Percentiles rank a stretch among this genome's conserved stretches.
Evolutionary conservation across 1,140 invertebrate species (phyloP).

Genomic region (Sarcophaga peregrina): DNA sequence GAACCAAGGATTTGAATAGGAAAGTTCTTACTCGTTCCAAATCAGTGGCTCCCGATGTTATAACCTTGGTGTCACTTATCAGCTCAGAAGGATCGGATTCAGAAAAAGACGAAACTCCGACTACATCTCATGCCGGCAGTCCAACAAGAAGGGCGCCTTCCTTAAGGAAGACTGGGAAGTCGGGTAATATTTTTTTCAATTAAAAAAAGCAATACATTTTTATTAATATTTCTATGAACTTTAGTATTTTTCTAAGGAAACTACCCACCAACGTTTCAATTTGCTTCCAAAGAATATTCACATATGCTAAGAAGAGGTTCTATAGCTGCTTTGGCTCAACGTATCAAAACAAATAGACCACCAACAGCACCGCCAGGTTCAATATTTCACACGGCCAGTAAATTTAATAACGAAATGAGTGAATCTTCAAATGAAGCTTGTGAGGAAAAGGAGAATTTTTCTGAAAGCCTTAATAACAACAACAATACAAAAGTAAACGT

Average conservation of each 20-base stretch:
- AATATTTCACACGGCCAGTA: constrained; percentile 56
- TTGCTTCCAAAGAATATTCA: constrained; percentile 63
- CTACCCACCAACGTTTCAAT: constrained; percentile 61
- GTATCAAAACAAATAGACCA: constrained; percentile 61
- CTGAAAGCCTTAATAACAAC: constrained; percentile 9
- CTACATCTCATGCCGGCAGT: constrained; percentile 48
- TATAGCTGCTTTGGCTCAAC: constrained; percentile 62
- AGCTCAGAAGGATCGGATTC: constrained; percentile 66
- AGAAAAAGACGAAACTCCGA: constrained; percentile 58
- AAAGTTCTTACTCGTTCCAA: constrained; percentile 54
- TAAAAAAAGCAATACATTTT: neutral
- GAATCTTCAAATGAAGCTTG: neutral
- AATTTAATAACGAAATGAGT: constrained; percentile 22
- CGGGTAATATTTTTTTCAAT: constrained; percentile 53
- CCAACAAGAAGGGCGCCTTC: constrained; percentile 55
- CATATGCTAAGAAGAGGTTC: constrained; percentile 63
- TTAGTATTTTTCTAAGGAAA: constrained; percentile 66
- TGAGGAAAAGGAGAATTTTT: constrained; percentile 17
- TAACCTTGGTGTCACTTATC: constrained; percentile 62
- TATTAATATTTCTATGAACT: constrained; percentile 13
- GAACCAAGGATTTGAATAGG: constrained; percentile 45
- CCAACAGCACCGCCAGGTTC: constrained; percentile 64
- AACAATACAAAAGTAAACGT: neutral
- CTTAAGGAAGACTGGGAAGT: constrained; percentile 64
- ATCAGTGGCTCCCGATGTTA: constrained; percentile 60